Evolutionary conservation across 2,888 invertebrate genomes (phyloP), one percentile per base, ranked within the genome.

Genomic region (Euzetes globulus): DNA sequence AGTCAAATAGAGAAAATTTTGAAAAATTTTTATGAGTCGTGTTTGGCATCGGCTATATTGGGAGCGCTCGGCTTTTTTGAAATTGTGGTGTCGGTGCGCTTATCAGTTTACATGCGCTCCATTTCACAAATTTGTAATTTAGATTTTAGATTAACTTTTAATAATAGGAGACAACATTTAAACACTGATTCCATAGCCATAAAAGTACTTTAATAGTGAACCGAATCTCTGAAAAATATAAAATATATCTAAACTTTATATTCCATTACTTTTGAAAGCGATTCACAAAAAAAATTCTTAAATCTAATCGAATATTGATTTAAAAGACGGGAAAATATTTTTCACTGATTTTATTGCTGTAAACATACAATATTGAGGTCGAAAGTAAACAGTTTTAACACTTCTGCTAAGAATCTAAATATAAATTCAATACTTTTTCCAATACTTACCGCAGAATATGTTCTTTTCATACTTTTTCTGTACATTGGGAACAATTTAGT

Each of bases 51-150:
- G 41, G 19, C 19, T 60, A 25, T 27, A 58, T 27, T 41, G 13
- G 41, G 41, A 41, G 41, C 41, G 41, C 13, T 58, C 27, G 22
- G 27, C 25, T 65, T 65, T 71, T 71, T 45, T 29, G n/a, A 41
- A 71, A 9, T 27, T 27, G n/a, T 65, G 5, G 37, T n/a, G 19
- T 47, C 33, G 29, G 71, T 11, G 45, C n/a, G 37, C 72, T 72
- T 72, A 72, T 72, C 72, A 72, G 52, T 72, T 72, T 72, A 72
- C 19, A 29, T 55, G 7, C 55, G 55, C 55, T 72, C 58, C 72
- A 72, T 72, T 72, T 72, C 52, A 52, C 72, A 72, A 72, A 72
- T 58, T 52, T 17, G 72, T 50, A 52, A 55, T 72, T 72, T 72
- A 72, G 52, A 72, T 72, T 25, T 29, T 0, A 55, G 72, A 72